Evolutionary conservation across 2,888 invertebrate species (phyloP), one percentile per base, ranked within the genome.

Genomic region (Drosophila limbata): DNA sequence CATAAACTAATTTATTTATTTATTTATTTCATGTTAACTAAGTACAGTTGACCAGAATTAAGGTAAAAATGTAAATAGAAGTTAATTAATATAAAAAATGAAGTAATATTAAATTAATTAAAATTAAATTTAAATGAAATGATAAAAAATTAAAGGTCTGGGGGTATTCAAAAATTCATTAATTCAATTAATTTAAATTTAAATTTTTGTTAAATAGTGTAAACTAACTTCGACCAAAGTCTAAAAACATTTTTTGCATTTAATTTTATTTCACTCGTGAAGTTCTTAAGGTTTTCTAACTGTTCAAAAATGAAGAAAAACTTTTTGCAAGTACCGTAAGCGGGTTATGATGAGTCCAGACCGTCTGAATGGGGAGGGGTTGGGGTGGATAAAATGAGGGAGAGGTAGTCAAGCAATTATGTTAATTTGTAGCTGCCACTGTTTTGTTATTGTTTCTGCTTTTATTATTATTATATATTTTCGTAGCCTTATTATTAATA

Each of bases 381-480:
- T 6, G 25, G 5, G 25, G 15, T 2, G 40, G 33, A 21, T n/a
- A 33, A 33, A 25, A 15, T 11, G 33, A 28, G 45, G 37, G 10
- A 44, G 13, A 44, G 53, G 56, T 37, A 48, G 59, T 45, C 39
- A 42, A 48, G 76, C 77, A 88, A 86, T 88, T 85, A 88, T 86
- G 88, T 73, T 77, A 85, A 85, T 88, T 88, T 88, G 68, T 81
- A 61, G 69, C 77, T 69, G 74, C 35, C 55, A 31, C 15, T 69
- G 50, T 59, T 72, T 42, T 67, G 67, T 35, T 50, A 39, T 51
- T 65, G 50, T 45, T 53, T 50, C 40, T 57, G 5, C 40, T 56
- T 21, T 62, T 59, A 8, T 67, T 59, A 8, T 60, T 47, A 39
- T 50, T 55, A 66, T 55, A 66, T 65, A 13, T 59, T 59, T 31